Evolutionary conservation across 2,888 invertebrate genomes (phyloP).

Genomic region (Augochlorella aurata): DNA sequence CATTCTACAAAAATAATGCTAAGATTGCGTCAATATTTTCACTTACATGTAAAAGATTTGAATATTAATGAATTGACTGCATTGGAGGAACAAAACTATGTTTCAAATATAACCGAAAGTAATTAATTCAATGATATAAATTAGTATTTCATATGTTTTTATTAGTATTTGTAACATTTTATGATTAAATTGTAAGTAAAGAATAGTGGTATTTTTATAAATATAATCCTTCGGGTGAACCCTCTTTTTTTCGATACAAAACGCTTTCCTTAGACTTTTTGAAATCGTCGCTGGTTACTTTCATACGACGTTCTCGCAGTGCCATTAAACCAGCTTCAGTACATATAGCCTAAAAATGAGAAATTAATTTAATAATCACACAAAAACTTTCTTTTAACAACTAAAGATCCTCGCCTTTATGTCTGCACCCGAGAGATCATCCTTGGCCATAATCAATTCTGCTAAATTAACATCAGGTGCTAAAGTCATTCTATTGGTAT

Average conservation of each 20-base stretch:
- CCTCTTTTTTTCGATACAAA: slow-evolving; percentile 99
- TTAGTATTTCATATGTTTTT: slow-evolving; percentile 36
- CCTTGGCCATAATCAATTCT: slow-evolving; percentile 99
- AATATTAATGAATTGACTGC: slow-evolving; percentile 31
- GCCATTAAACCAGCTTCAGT: slow-evolving; percentile 99
- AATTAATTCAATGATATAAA: slow-evolving; percentile 22
- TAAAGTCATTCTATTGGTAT: slow-evolving; percentile 99
- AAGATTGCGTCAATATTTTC: slow-evolving; percentile 72
- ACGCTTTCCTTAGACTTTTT: slow-evolving; percentile 99
- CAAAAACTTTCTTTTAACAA: neutral
- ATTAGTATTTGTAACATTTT: slow-evolving; percentile 50
- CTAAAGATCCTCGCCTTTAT: slow-evolving; percentile 87
- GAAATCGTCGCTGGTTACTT: slow-evolving; percentile 99
- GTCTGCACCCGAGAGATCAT: slow-evolving; percentile 98
- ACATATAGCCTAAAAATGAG: slow-evolving; percentile 92
- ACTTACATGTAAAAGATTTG: slow-evolving; percentile 63
- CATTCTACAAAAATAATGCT: slow-evolving; percentile 69
- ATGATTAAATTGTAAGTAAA: slow-evolving; percentile 55
- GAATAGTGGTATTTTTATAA: slow-evolving; percentile 85
- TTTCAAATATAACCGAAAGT: slow-evolving; percentile 6
- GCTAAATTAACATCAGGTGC: slow-evolving; percentile 98
- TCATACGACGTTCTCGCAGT: slow-evolving; percentile 98
- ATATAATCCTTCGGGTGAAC: slow-evolving; percentile 99
- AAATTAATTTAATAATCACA: slow-evolving; percentile 14
- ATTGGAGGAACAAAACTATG: slow-evolving; percentile 14